Conservation (phyloP, 1,140 invertebrate genomes). For the Ceratoteleas bidentatus region DNA sequence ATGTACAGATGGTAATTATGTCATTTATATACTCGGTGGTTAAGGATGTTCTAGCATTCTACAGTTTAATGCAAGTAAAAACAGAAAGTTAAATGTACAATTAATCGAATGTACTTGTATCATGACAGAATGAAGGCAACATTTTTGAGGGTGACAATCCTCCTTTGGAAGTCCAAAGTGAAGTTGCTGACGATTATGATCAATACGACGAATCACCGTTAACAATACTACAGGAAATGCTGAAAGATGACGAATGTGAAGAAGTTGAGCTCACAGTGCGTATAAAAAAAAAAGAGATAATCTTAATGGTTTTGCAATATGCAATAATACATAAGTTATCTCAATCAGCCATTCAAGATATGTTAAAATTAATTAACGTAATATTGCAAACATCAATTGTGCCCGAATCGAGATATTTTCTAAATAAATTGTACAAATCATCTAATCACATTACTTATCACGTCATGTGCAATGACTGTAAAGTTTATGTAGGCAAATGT, state of each 20-base stretch:
- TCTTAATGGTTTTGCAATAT: neutral
- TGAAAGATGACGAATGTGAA: slow-evolving; percentile 5
- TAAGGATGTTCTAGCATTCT: too few species aligned
- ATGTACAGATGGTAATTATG: too few species aligned
- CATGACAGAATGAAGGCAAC: slow-evolving; percentile 5
- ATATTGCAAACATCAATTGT: neutral
- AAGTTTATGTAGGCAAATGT: neutral
- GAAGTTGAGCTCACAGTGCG: neutral
- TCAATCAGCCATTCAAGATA: neutral
- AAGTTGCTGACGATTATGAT: neutral
- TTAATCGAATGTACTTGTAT: neutral
- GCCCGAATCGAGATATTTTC: neutral
- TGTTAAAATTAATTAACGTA: neutral
- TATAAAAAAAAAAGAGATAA: neutral
- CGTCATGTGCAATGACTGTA: neutral
- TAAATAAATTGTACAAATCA: neutral
- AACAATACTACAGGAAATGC: slow-evolving; percentile 2
- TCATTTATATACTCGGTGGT: too few species aligned
- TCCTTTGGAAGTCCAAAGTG: slow-evolving; percentile 1
- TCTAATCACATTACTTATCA: neutral
- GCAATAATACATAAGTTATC: neutral
- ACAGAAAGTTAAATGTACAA: too few species aligned
- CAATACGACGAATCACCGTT: slow-evolving; percentile 8
- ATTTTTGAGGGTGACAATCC: neutral
- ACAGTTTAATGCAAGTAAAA: too few species aligned